These are phyloP conservation scores for Bujurquina vittata DNA, from an alignment of 2,113 vertebrate species.

Conservation along the genomic window DNA sequence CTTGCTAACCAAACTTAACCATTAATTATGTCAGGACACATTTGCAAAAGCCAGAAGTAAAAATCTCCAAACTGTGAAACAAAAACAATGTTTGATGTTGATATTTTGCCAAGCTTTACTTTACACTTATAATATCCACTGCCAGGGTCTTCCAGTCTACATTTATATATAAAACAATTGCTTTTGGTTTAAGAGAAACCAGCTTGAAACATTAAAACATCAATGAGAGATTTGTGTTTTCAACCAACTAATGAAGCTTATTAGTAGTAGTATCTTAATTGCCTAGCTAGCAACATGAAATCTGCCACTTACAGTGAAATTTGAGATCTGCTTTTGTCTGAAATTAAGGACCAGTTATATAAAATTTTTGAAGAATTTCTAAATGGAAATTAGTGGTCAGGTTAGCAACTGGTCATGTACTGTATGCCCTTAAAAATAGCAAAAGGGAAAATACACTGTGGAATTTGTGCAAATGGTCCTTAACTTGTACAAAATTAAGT, in stretches of 20 bases:
- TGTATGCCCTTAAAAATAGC: not conserved
- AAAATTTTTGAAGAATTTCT: not conserved
- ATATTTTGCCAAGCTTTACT: not conserved
- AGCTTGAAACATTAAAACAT: not conserved
- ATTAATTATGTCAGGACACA: not conserved
- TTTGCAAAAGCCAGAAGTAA: not conserved
- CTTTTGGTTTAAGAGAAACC: not conserved
- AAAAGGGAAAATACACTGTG: not conserved
- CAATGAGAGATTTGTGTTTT: not conserved
- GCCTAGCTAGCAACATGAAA: not conserved
- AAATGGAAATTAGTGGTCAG: not conserved
- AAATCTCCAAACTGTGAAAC: not conserved
- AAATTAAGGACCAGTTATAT: not conserved
- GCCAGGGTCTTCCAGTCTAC: too few species aligned
- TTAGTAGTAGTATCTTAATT: not conserved
- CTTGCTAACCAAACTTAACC: not conserved
- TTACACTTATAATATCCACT: not conserved
- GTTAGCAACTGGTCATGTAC: not conserved
- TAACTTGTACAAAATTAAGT: conserved; percentile 8
- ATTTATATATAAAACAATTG: too few species aligned
- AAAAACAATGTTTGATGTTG: not conserved
- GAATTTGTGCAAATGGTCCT: conserved; percentile 4
- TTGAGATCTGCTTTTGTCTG: not conserved
- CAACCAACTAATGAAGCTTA: not conserved
- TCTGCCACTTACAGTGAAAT: not conserved